Evolutionary conservation across 2,797 vertebrate species (phyloP), one percentile per base, ranked within the genome.

Genomic region (Phoxinus dragarum): DNA sequence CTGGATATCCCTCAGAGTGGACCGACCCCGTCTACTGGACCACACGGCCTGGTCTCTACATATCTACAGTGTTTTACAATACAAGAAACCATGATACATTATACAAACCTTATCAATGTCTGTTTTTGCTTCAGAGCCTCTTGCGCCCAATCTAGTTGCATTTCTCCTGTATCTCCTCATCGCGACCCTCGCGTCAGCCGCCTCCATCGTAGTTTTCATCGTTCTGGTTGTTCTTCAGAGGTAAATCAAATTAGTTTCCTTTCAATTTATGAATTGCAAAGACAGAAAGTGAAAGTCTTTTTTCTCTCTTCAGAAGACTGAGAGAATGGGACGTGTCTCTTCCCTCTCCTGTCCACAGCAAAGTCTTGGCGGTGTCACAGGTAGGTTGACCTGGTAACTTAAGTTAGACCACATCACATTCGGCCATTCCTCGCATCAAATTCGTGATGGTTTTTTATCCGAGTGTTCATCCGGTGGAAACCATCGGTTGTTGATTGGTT

Each of bases 281-380:
- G 21, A 67, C 14, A 76, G 19, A 75, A 54, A 75, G 1, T 73
- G 6, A 3, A 9, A 47, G 1, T 67, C 21, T 23, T 11, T 68
- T 54, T 71, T 75, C 21, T 59, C 44, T 71, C 42, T 73, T 64
- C 69, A 90, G 89, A 80, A 82, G 59, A 71, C 40, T 89, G 54
- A 88, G 47, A 68, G 67, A 77, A 69, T 90, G 89, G 88, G 42
- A 82, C 3, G 19, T 80, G 14, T 90, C 89, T 54, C 83, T 89
- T 61, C 89, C 88, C n/a, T 88, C 88, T n/a, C 89, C 89, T 54
- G 61, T 87, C 27, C 85, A 89, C 78, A 90, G 88, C 80, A 89
- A 88, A 86, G 87, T 88, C 49, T 66, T 83, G 67, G 61, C 85
- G 78, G 86, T 87, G n/a, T 83, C 66, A 73, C 73, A 80, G 88